These are phyloP conservation scores for Leuciscus waleckii DNA, from an alignment of 2,797 vertebrate species.

Conservation along the genomic window DNA sequence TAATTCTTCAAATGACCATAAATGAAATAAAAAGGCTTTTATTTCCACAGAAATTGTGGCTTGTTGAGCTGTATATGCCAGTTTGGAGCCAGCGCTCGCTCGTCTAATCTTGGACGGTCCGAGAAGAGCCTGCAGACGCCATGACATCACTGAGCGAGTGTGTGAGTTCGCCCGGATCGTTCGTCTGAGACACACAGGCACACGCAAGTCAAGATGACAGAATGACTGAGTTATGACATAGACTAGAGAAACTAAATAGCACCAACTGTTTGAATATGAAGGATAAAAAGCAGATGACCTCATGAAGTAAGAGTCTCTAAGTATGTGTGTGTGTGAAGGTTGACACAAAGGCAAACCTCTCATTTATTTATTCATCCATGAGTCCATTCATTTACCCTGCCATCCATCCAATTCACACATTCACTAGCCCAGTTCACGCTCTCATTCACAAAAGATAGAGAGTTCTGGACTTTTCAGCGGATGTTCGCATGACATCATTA, in stretches of 20 bases:
- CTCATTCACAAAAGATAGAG: constrained; percentile 7
- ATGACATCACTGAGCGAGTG: constrained; percentile 47
- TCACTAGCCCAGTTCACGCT: background rate
- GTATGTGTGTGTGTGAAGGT: constrained; percentile 47
- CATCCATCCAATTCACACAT: background rate
- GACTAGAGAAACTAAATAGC: constrained; percentile 1
- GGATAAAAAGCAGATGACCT: constrained; percentile 57
- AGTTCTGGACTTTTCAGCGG: background rate
- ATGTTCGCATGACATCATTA: constrained; percentile 53
- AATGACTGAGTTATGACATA: constrained; percentile 54
- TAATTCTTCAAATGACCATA: constrained; percentile 24
- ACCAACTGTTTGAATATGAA: background rate
- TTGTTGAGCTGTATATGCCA: too few relatives aligned
- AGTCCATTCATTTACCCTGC: background rate
- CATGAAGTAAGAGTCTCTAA: constrained; percentile 55
- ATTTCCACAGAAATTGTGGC: too few relatives aligned
- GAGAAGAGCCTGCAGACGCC: too few relatives aligned
- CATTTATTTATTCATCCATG: constrained; percentile 2
- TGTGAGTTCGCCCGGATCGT: background rate
- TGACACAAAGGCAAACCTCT: constrained; percentile 4
- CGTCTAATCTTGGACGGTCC: too few relatives aligned
- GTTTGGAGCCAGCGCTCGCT: too few relatives aligned
- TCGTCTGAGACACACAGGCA: constrained; percentile 22
- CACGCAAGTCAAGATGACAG: constrained; percentile 50
- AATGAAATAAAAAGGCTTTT: too few relatives aligned